Conservation (phyloP, 1,140 invertebrate species). For the Papilio aristodemus region DNA sequence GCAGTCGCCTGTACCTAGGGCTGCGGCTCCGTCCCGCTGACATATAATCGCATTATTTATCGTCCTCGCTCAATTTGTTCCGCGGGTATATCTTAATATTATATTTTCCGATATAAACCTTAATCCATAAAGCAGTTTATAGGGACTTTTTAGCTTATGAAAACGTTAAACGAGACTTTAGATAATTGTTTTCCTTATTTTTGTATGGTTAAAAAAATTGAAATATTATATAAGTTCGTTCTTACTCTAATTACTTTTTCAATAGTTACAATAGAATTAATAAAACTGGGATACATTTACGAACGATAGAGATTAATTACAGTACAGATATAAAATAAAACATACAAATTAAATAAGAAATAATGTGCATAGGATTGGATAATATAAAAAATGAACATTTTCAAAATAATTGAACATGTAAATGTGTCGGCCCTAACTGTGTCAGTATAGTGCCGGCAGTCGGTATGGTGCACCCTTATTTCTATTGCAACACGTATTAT, state of each 20-base stretch:
- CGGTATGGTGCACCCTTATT: constrained; percentile 49
- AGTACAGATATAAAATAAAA: too few relatives aligned
- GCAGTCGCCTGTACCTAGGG: constrained; percentile 70
- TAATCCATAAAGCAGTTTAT: constrained; percentile 11
- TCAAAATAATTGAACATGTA: constrained; percentile 23
- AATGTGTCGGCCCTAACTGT: constrained; percentile 31
- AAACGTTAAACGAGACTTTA: not conserved
- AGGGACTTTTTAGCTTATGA: not conserved
- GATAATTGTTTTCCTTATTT: too few relatives aligned
- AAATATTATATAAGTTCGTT: too few relatives aligned
- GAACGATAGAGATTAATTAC: too few relatives aligned
- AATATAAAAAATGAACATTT: too few relatives aligned
- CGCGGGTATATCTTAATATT: constrained; percentile 28
- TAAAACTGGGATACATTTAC: too few relatives aligned
- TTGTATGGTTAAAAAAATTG: too few relatives aligned
- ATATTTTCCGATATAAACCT: constrained; percentile 17
- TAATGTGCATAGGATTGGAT: too few relatives aligned
- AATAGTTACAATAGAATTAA: too few relatives aligned
- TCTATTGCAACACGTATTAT: constrained; percentile 68
- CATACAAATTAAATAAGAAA: too few relatives aligned
- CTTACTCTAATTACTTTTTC: too few relatives aligned
- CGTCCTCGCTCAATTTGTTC: constrained; percentile 57
- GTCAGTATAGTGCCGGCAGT: constrained; percentile 1
- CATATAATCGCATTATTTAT: constrained; percentile 71
- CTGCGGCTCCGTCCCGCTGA: constrained; percentile 45